Percentiles rank a stretch among this genome's conserved stretches.
These are phyloP conservation scores for Chloropsis cyanopogon DNA, from an alignment of 2,113 vertebrate genomes.

Conservation along the genomic window DNA sequence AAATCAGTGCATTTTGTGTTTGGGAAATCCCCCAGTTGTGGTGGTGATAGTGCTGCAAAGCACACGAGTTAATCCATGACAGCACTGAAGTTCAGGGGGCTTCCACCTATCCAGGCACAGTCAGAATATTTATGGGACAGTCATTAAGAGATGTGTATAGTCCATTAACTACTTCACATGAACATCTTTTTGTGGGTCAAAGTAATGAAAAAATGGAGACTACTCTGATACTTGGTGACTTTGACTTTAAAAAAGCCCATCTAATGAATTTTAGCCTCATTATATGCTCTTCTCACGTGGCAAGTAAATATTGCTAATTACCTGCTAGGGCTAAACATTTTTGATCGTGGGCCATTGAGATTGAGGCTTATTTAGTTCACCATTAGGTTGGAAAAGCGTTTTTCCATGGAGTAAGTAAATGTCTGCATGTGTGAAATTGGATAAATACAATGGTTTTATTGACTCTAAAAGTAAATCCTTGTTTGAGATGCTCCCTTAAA, in stretches of 20 bases:
- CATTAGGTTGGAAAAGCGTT: neutral
- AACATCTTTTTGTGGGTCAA: neutral
- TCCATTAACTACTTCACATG: neutral
- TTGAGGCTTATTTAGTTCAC: neutral
- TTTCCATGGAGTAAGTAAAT: neutral
- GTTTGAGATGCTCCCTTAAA: neutral
- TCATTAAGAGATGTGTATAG: neutral
- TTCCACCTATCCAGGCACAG: neutral
- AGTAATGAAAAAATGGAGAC: neutral
- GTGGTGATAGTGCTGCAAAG: neutral
- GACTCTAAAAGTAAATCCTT: neutral
- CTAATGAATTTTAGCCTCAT: neutral
- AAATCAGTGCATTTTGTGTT: neutral
- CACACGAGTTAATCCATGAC: neutral
- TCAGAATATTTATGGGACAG: too few relatives aligned
- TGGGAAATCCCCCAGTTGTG: neutral
- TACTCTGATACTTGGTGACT: neutral
- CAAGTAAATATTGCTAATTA: neutral
- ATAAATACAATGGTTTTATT: slow-evolving; percentile 2
- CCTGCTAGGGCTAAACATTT: neutral
- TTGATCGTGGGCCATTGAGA: neutral
- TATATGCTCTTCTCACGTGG: neutral
- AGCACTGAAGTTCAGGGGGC: neutral
- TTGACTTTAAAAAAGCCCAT: neutral
- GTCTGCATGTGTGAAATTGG: neutral